Base-by-base conservation (phyloP, 2,888 invertebrate genomes). In the Kuschelorhynchus macadamiae region DNA sequence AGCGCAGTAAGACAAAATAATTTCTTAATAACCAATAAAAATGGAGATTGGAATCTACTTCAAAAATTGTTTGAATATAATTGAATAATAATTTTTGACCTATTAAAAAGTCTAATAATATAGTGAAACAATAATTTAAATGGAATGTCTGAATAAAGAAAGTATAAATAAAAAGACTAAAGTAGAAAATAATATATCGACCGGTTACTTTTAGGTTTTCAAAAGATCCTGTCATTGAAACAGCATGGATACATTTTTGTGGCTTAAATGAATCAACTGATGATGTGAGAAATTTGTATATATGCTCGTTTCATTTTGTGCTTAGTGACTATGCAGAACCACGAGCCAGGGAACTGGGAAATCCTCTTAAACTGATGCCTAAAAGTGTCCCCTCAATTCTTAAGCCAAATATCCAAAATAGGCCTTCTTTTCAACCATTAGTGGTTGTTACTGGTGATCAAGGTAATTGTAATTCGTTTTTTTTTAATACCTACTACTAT, bases 371-470 rank as follows among this genome's bases (percentile, higher is more conserved):
- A 53, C 20, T 53, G n/a, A 53, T 18, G 32, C 36, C 33, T n/a
- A 53, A 25, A 7, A 52, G 7, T 52, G 33, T 52, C 12, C 53
- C 53, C 7, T 53, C 53, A 53, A 36, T 53, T 18, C 20, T 53
- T 17, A 53, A 53, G 36, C 16, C 36, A 33, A 53, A 52, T 2
- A 8, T 12, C 5, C 11, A 52, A 17, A 16, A 33, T 17, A 46
- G 9, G 4, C 5, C 2, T 18, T 3, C 7, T 11, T 46, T 20
- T 3, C 3, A 25, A 25, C 25, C 3, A 25, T 25, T 25, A 25
- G 3, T n/a, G n/a, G n/a, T n/a, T n/a, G n/a, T 7, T 25, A 25
- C 25, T 25, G 25, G 25, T 25, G 25, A 25, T 25, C 7, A 25
- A 5, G 7, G 25, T 25, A 25, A 20, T 25, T 25, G 7, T 25